These are phyloP conservation scores for Netelia fuscicornis DNA, from an alignment of 2,888 invertebrate species.

Conservation along the genomic window DNA sequence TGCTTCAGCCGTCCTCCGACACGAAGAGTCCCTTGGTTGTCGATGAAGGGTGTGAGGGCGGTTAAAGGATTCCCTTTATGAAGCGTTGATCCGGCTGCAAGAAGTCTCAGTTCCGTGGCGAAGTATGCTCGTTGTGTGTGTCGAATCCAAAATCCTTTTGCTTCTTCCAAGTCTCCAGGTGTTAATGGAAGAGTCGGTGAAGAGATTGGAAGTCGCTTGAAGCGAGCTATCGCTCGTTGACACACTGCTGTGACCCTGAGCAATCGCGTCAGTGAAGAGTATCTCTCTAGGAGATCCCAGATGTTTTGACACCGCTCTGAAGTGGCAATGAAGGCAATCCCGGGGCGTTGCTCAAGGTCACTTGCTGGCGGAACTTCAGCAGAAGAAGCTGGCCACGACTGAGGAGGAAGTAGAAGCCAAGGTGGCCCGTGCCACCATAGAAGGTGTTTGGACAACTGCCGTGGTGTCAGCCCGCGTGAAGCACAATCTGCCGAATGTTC, in stretches of 20 bases:
- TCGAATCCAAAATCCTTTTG: constrained; percentile 39
- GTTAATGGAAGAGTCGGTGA: constrained; percentile 1
- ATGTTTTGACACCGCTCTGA: neutral
- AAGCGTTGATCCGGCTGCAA: constrained; percentile 3
- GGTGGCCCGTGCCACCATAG: constrained; percentile 37
- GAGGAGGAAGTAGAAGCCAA: neutral
- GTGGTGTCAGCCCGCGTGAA: constrained; percentile 28
- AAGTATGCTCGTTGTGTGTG: constrained; percentile 43
- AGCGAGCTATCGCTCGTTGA: neutral
- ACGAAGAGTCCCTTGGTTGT: constrained; percentile 50
- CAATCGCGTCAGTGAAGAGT: constrained; percentile 21
- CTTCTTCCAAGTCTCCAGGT: constrained; percentile 46
- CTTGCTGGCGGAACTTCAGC: neutral
- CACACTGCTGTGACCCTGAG: constrained; percentile 25
- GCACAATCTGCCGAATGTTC: constrained; percentile 61
- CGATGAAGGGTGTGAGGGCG: constrained; percentile 46
- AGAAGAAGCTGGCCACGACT: constrained; percentile 24
- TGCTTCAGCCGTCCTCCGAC: constrained; percentile 56
- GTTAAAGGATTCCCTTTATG: constrained; percentile 13
- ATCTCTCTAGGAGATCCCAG: constrained; percentile 20
- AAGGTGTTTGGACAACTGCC: constrained; percentile 22
- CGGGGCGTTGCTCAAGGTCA: constrained; percentile 28
- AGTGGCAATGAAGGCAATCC: neutral
- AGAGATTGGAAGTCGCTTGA: constrained; percentile 1
- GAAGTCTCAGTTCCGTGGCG: neutral